phyloP scores from a whole-genome alignment of 2,888 invertebrate species.

The Steinernema carpocapsae region DNA sequence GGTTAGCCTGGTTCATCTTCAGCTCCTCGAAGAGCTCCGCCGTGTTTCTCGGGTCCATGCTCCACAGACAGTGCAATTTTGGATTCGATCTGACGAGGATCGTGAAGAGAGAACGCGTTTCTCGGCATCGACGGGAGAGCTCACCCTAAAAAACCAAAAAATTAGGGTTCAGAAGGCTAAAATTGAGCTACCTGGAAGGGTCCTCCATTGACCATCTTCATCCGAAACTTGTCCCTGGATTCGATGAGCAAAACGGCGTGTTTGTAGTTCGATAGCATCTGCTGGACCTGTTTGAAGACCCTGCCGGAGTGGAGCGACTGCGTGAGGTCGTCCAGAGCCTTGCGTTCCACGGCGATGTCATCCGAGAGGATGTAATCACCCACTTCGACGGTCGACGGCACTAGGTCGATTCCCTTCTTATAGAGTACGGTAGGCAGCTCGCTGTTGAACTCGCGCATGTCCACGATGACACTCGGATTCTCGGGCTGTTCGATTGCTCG shows the following conservation, averaged over 20 bases:
- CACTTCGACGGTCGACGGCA: slow-evolving; percentile 80
- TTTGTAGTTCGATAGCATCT: slow-evolving; percentile 66
- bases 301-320: slow-evolving; percentile 93
- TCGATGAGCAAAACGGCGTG: slow-evolving; percentile 63
- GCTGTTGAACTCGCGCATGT: slow-evolving; percentile 95
- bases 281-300: slow-evolving; percentile 88
- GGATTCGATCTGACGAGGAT: slow-evolving; percentile 94
- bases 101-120: slow-evolving; percentile 74
- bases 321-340: slow-evolving; percentile 86
- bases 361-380: slow-evolving; percentile 97
- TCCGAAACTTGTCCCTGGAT: slow-evolving; percentile 61
- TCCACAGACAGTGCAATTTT: slow-evolving; percentile 73
- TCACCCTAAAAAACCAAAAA: slow-evolving; percentile 61
- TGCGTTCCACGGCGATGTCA: slow-evolving; percentile 93
- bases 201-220: slow-evolving; percentile 63
- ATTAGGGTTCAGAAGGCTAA: neutral
- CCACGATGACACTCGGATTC: slow-evolving; percentile 77
- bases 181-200: slow-evolving; percentile 57
- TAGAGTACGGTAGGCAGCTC: slow-evolving; percentile 92
- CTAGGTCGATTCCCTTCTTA: slow-evolving; percentile 87
- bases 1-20: slow-evolving; percentile 39
- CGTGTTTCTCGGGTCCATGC: slow-evolving; percentile 45
- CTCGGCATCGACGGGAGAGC: slow-evolving; percentile 60
- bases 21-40: slow-evolving; percentile 56
- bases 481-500: neutral